Base-by-base conservation (phyloP, 2,113 vertebrate species). In the Paraplagusia blochii region DNA sequence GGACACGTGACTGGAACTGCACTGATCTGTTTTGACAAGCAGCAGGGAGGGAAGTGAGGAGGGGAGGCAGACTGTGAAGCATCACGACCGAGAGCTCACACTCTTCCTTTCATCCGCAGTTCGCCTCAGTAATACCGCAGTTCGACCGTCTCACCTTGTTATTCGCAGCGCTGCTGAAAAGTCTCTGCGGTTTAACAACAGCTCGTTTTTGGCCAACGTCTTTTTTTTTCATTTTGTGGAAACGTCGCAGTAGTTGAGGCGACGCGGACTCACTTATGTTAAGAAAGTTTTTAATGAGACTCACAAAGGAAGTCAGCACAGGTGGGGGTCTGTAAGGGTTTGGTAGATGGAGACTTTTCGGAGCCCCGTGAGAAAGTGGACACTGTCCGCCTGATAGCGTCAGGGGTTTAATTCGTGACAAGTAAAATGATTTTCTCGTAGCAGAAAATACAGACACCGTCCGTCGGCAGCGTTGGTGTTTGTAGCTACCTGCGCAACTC, bases 11-110 rank as follows among this genome's bases (percentile, higher is more conserved):
- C 66, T 55, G 49, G 69, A 79, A 79, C 88, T 84, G 87, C 78
- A 8, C 74, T 73, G 85, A 85, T 78, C 79, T 71, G 88, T 90
- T 92, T 93, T 90, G 91, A 94, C 92, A 92, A 90, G 90, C 87
- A 70, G 83, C 49, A 55, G 70, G 73, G 72, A 69, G 76, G 71
- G 66, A 69, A 70, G 73, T 54, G 73, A 84, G 80, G 72, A 66
- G 74, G 60, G 66, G 63, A 77, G 82, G 76, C 73, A 74, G 79
- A 68, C 83, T 69, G 77, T 39, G 22, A 64, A 77, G 82, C 84
- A 86, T 86, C 84, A 82, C 84, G 82, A 74, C 71, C 6, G 60
- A 60, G 52, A 64, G 59, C 70, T 59, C 68, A 65, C 53, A 5
- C 67, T 35, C 72, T 46, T 72, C 65, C 64, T 74, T 19, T 40